A percentile compares a stretch with the other conserved stretches of the same genome.
Conservation (phyloP, 1,140 invertebrate species). For the Anastatus disparis region DNA sequence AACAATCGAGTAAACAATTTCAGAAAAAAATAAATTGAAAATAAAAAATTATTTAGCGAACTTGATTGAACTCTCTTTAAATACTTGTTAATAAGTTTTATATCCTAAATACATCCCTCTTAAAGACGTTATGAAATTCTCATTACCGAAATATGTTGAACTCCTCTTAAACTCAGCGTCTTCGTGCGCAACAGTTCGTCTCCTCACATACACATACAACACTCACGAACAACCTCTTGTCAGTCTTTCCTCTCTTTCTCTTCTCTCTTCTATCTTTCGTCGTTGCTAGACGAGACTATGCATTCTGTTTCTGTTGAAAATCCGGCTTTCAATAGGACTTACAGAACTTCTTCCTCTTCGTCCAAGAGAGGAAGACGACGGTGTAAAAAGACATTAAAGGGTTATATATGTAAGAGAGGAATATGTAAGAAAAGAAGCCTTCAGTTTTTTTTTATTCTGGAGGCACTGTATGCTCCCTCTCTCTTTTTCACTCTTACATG, state of each 20-base stretch:
- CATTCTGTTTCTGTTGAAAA: background rate
- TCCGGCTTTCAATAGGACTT: background rate
- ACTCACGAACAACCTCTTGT: too few relatives aligned
- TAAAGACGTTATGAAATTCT: too few relatives aligned
- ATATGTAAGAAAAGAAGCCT: background rate
- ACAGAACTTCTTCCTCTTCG: slow-evolving; percentile 17
- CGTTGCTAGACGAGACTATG: slow-evolving; percentile 14
- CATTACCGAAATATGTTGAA: slow-evolving; percentile 34
- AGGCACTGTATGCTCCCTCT: background rate
- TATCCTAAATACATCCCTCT: too few relatives aligned
- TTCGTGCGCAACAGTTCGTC: slow-evolving; percentile 28
- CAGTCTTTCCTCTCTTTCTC: slow-evolving; percentile 8
- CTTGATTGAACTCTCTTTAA: too few relatives aligned
- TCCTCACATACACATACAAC: too few relatives aligned
- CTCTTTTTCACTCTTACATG: too few relatives aligned
- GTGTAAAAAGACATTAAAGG: background rate
- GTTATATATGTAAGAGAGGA: background rate
- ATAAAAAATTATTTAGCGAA: too few relatives aligned
- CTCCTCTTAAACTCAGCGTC: slow-evolving; percentile 16
- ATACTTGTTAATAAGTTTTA: too few relatives aligned
- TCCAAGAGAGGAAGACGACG: slow-evolving; percentile 14
- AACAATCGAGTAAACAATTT: too few relatives aligned
- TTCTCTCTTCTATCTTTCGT: too few relatives aligned
- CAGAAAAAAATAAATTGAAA: too few relatives aligned
- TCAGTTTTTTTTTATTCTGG: too few relatives aligned